Percentiles rank a stretch among this genome's conserved stretches.
Evolutionary conservation across 2,888 invertebrate species (phyloP).

Genomic region (Philopedon plagiatum): DNA sequence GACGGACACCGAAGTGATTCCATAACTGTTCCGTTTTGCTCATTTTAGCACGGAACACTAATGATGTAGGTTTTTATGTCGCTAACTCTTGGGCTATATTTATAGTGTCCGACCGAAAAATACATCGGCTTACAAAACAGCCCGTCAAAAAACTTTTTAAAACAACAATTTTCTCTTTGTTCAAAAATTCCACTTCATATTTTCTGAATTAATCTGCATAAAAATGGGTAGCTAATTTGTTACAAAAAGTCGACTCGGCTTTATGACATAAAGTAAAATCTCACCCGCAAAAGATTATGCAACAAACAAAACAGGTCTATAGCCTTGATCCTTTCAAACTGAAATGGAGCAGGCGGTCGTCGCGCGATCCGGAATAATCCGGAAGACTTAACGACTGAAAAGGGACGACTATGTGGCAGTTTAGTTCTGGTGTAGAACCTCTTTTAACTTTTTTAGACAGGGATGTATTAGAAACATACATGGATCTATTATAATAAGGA

Average conservation of each 20-base stretch:
- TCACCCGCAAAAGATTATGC: constrained; percentile 47
- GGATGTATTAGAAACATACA: neutral
- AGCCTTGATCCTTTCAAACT: constrained; percentile 39
- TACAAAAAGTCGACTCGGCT: constrained; percentile 42
- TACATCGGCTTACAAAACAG: neutral
- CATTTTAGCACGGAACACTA: no score
- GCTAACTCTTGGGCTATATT: no score
- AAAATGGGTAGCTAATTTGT: constrained; percentile 40
- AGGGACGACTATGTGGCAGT: constrained; percentile 56
- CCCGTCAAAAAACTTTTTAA: neutral
- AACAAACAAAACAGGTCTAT: constrained; percentile 50
- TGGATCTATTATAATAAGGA: no score
- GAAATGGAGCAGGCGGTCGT: constrained; percentile 36
- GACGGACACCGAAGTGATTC: no score
- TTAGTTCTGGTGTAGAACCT: constrained; percentile 22
- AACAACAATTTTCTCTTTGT: neutral
- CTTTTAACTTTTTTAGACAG: constrained; percentile 21
- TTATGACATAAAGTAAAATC: constrained; percentile 37
- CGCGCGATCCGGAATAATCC: constrained; percentile 60
- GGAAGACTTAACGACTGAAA: constrained; percentile 59
- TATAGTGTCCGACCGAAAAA: no score
- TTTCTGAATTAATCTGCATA: constrained; percentile 32
- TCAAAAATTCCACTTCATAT: neutral
- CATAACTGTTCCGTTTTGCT: no score
- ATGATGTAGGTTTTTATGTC: no score